Evolutionary conservation across 2,113 vertebrate species (phyloP), one percentile per base, ranked within the genome.

Genomic region (Etheostoma spectabile): DNA sequence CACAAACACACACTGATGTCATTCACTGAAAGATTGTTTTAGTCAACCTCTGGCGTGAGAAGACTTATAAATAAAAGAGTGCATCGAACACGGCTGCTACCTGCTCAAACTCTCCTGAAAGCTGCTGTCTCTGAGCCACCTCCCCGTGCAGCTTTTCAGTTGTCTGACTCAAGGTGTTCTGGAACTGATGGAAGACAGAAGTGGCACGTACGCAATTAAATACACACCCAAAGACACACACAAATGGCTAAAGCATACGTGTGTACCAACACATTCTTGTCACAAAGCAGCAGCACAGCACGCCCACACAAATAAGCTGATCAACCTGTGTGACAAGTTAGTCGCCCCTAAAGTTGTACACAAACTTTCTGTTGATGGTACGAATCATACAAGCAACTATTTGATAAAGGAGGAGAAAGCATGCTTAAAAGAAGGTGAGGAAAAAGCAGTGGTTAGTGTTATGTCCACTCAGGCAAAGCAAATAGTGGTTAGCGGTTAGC

Each of bases 51-150:
- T 8, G 4, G 15, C n/a, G 30, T 33, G 16, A n/a, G 1, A 15
- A 61, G 11, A 53, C 2, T 15, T 0, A 64, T 22, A 33, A n/a
- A 46, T 42, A 63, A 42, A 14, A n/a, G 0, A 21, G 7, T 0
- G 27, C 11, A 45, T 4, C 0, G 19, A 42, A 7, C 0, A 51
- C 6, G 21, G 33, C 42, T 5, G 38, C 64, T 63, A 98, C 97
- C 95, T 97, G 95, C 78, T 97, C 95, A 79, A 96, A 95, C 88
- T 97, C 96, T 0, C 86, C 87, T 0, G 79, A 87, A 46, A 98
- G 94, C 89, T 96, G 93, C 82, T 95, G 94, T 79, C 94, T 93
- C 85, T 90, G 93, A 2, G 33, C 77, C 56, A 91, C 94, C 90
- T 97, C 97, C 1, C 79, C 90, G 6, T 94, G 94, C 42, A 96